Conservation (phyloP, 1,140 invertebrate genomes). For the fruit fly (Drosophila melanogaster) region DNA sequence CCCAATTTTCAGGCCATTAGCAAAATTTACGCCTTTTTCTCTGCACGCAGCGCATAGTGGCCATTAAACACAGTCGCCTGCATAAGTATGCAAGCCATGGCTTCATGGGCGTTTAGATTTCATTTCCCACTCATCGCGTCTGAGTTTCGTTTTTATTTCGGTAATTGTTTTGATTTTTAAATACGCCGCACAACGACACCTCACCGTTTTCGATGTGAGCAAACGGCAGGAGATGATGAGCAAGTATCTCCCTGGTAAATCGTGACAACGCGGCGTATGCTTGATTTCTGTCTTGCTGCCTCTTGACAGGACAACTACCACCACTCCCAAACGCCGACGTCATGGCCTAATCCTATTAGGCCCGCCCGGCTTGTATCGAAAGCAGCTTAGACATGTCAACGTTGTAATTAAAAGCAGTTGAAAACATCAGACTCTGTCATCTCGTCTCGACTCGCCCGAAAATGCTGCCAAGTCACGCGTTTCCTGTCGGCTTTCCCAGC, state of each 20-base stretch:
- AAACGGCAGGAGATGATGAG: not conserved
- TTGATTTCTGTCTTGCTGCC: conserved; percentile 48
- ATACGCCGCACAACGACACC: conserved; percentile 45
- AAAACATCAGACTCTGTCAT: conserved; percentile 60
- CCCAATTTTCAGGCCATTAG: conserved; percentile 85
- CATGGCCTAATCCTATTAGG: conserved; percentile 71
- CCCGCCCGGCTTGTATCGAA: conserved; percentile 70
- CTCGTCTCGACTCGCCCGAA: conserved; percentile 27
- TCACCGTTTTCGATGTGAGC: conserved; percentile 1
- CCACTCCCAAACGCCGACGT: conserved; percentile 7
- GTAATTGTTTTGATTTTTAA: conserved; percentile 41
- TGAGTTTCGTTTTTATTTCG: conserved; percentile 1
- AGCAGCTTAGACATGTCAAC: conserved; percentile 80
- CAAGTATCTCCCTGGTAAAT: conserved; percentile 26
- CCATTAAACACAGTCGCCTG: conserved; percentile 82
- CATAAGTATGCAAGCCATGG: conserved; percentile 75
- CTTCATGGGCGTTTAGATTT: conserved; percentile 66
- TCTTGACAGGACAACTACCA: conserved; percentile 45
- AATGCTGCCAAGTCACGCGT: conserved; percentile 73
- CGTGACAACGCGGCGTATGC: conserved; percentile 53
- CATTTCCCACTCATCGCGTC: conserved; percentile 42
- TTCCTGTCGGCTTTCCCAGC: conserved; percentile 63
- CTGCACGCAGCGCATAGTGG: conserved; percentile 78
- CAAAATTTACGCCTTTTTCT: conserved; percentile 85
- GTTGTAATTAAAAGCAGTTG: conserved; percentile 79